These are phyloP conservation scores for Atta colombica DNA, from an alignment of 1,140 invertebrate species.

Conservation along the genomic window DNA sequence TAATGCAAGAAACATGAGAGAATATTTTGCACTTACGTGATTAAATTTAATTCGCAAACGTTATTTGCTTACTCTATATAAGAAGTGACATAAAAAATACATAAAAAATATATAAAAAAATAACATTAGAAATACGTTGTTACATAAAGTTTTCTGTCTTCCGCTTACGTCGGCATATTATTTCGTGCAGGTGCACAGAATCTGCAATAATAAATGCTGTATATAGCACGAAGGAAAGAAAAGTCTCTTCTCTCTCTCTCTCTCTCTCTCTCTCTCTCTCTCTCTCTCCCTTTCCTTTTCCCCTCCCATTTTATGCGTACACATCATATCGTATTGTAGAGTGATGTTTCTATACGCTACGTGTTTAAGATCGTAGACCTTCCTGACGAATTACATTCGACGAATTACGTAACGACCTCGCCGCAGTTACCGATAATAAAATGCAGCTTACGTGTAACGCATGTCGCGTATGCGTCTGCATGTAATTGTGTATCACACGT, in stretches of 20 bases:
- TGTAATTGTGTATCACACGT: not conserved
- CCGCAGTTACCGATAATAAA: conserved; percentile 62
- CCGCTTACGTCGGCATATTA: not conserved
- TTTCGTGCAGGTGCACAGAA: conserved; percentile 7
- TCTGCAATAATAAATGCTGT: conserved; percentile 8
- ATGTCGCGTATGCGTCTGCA: not conserved
- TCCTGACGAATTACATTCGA: conserved; percentile 62
- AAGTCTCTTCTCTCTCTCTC: not conserved
- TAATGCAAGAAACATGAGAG: not conserved
- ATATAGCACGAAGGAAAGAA: not conserved
- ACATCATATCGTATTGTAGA: not conserved
- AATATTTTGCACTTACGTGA: not conserved
- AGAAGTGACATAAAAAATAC: not conserved
- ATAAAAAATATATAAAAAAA: not conserved
- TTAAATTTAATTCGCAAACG: not conserved
- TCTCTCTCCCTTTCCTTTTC: not conserved
- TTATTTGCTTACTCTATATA: not conserved
- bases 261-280: not conserved
- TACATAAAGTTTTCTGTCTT: conserved; percentile 10
- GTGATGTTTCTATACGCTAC: conserved; percentile 43
- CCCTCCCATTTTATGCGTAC: not conserved
- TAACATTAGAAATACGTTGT: not conserved
- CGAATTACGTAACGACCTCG: conserved; percentile 65
- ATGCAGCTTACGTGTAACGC: conserved; percentile 47
- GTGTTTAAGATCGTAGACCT: conserved; percentile 75